Evolutionary conservation across 2,797 vertebrate genomes (phyloP).

Genomic region (Spea hammondii): DNA sequence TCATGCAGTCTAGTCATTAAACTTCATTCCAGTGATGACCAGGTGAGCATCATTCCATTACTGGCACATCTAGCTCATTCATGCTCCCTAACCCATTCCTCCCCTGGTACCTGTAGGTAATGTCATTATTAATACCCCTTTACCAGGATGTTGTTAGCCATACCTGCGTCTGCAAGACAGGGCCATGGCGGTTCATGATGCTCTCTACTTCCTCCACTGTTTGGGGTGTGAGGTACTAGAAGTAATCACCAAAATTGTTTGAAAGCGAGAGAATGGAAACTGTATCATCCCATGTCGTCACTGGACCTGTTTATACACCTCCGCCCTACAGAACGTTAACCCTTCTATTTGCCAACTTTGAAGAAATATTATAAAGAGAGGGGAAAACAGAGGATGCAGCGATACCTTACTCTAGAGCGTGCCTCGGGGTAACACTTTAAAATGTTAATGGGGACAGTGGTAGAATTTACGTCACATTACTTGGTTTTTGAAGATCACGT

Average conservation of each 20-base stretch:
- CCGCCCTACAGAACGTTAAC: slow-evolving; percentile 47
- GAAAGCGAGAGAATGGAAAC: slow-evolving; percentile 45
- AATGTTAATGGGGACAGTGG: too few relatives aligned
- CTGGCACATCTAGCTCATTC: background rate
- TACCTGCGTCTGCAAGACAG: slow-evolving; percentile 24
- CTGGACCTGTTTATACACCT: slow-evolving; percentile 45
- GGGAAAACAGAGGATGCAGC: background rate
- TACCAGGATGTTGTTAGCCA: background rate
- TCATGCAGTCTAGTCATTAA: too few relatives aligned
- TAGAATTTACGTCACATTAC: too few relatives aligned
- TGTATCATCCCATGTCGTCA: slow-evolving; percentile 48
- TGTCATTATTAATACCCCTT: background rate
- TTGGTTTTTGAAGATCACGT: too few relatives aligned
- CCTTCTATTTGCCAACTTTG: slow-evolving; percentile 9
- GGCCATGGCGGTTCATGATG: slow-evolving; percentile 26
- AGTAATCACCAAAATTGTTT: slow-evolving; percentile 46
- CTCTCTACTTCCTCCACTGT: slow-evolving; percentile 1
- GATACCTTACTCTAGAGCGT: background rate
- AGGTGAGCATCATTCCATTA: background rate
- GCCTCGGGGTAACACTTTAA: background rate
- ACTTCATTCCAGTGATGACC: too few relatives aligned
- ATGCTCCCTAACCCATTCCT: slow-evolving; percentile 18
- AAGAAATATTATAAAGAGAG: background rate
- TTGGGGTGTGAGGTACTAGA: slow-evolving; percentile 22
- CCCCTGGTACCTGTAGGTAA: background rate